Conservation (phyloP, 1,140 invertebrate species). For the Atta cephalotes region DNA sequence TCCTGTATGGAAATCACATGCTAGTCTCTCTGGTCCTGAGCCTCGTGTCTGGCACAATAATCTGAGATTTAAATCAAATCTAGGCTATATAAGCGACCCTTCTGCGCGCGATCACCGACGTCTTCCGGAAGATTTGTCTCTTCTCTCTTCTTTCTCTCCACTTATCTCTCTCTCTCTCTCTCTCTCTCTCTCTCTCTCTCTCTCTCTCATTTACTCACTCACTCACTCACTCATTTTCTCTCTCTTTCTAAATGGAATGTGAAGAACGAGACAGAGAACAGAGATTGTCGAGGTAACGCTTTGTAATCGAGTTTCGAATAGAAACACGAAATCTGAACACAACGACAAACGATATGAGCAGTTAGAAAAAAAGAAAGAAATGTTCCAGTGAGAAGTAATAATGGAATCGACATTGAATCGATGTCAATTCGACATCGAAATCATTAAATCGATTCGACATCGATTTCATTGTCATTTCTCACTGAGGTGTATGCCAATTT, state of each 20-base stretch:
- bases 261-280: not conserved
- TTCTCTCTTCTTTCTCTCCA: not conserved
- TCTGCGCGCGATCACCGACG: conserved; percentile 44
- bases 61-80: conserved; percentile 82
- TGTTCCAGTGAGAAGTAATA: no score
- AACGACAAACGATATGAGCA: not conserved
- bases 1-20: conserved; percentile 85
- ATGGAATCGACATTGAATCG: no score
- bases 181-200: not conserved
- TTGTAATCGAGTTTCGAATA: conserved; percentile 35
- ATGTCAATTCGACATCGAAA: no score
- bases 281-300: conserved; percentile 22
- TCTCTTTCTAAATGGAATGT: conserved; percentile 32
- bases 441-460: no score
- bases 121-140: conserved; percentile 68
- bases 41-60: conserved; percentile 75
- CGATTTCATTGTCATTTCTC: no score
- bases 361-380: not conserved
- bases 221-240: not conserved
- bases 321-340: not conserved
- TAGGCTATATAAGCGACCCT: conserved; percentile 74
- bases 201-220: no score
- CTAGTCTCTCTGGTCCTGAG: conserved; percentile 72
- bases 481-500: not conserved
- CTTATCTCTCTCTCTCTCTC: not conserved